These are phyloP conservation scores for Dipodomys ordii DNA, from an alignment of 2,113 vertebrate species.

Conservation along the genomic window DNA sequence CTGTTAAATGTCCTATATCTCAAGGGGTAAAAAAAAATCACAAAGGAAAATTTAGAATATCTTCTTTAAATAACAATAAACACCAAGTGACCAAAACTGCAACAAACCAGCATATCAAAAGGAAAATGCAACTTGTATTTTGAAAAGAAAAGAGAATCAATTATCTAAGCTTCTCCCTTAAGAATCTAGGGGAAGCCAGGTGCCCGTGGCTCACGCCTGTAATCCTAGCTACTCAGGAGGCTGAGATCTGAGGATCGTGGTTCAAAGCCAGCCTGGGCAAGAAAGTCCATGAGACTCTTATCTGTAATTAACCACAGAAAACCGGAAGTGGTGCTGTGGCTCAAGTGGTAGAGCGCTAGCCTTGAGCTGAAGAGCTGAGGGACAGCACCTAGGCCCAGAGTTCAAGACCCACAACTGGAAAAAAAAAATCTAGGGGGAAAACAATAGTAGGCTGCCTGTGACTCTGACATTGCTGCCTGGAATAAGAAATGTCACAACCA, in stretches of 20 bases:
- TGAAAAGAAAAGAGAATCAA: not conserved
- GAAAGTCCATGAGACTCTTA: too few species aligned
- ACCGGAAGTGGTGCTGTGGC: too few species aligned
- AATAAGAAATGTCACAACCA: constrained; percentile 22
- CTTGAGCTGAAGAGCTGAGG: too few species aligned
- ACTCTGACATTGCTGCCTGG: not conserved
- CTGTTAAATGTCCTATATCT: not conserved
- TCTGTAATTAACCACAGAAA: too few species aligned
- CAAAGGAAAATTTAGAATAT: not conserved
- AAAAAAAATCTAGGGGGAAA: too few species aligned
- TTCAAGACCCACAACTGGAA: too few species aligned
- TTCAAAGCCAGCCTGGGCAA: too few species aligned
- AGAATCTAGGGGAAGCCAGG: not conserved
- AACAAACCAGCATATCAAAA: not conserved
- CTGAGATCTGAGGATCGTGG: too few species aligned
- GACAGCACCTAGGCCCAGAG: too few species aligned
- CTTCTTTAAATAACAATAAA: constrained; percentile 17
- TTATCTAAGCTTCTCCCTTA: not conserved
- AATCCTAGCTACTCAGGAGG: too few species aligned
- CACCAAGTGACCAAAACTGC: not conserved
- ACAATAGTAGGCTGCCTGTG: not conserved
- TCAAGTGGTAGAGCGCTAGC: too few species aligned
- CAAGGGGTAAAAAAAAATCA: constrained; percentile 2
- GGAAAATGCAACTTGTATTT: not conserved
- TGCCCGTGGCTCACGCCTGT: too few species aligned